Conservation (phyloP, 2,113 vertebrate species). For the Megaceryle torquata region DNA sequence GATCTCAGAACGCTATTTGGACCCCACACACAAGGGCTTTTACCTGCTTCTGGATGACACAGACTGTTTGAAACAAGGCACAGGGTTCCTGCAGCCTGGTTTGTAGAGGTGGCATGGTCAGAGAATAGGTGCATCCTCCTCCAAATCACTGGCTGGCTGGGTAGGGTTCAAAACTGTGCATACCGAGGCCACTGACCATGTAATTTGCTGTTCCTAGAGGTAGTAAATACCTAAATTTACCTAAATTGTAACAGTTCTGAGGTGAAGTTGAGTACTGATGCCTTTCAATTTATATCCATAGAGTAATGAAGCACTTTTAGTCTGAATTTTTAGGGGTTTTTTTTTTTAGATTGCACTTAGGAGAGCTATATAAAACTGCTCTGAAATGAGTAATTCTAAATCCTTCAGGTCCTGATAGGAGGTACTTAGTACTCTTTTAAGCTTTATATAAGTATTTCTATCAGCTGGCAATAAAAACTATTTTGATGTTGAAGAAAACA, state of each 20-base stretch:
- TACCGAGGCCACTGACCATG: background rate
- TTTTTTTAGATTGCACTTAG: background rate
- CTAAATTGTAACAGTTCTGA: background rate
- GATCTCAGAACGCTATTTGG: background rate
- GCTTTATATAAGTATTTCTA: background rate
- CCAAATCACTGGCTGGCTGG: too few relatives aligned
- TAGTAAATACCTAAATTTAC: background rate
- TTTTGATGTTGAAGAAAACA: background rate
- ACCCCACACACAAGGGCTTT: background rate
- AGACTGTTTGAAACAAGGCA: fast-evolving
- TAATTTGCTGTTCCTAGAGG: background rate
- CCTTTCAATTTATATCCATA: background rate
- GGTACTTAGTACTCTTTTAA: background rate
- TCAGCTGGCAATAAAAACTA: background rate
- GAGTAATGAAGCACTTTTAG: background rate
- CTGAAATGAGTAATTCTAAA: background rate
- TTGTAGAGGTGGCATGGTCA: background rate
- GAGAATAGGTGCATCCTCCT: background rate
- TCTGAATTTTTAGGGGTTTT: too few relatives aligned
- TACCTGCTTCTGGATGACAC: background rate
- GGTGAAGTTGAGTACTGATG: background rate
- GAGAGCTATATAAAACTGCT: background rate
- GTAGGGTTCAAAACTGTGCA: background rate
- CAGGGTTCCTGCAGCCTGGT: background rate
- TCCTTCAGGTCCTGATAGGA: background rate